Evolutionary conservation across 2,113 vertebrate genomes (phyloP).

Genomic region (Heterocephalus glaber): DNA sequence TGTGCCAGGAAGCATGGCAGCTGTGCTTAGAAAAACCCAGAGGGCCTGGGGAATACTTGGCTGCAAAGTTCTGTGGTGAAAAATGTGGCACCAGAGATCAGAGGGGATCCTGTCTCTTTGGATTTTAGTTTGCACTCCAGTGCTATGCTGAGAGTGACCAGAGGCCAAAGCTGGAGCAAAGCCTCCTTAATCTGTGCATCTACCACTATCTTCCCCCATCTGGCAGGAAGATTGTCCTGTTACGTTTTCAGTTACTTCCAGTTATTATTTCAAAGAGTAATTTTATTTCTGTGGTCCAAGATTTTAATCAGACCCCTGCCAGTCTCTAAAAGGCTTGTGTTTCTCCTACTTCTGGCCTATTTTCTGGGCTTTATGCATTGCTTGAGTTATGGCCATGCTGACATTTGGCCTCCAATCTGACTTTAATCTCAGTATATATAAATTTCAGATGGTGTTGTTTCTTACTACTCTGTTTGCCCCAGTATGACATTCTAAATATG

Average conservation of each 20-base stretch:
- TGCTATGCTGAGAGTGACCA: not conserved
- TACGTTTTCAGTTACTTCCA: slow-evolving; percentile 67
- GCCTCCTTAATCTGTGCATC: slow-evolving; percentile 13
- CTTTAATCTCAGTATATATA: slow-evolving; percentile 46
- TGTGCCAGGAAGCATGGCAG: slow-evolving; percentile 71
- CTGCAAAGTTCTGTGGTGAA: slow-evolving; percentile 51
- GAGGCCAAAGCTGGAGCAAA: slow-evolving; percentile 53
- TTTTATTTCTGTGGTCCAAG: slow-evolving; percentile 60
- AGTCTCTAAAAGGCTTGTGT: slow-evolving; percentile 48
- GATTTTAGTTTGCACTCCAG: slow-evolving; percentile 57
- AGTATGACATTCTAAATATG: not conserved
- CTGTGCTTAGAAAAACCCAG: slow-evolving; percentile 29
- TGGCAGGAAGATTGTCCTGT: slow-evolving; percentile 50
- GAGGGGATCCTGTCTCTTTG: slow-evolving; percentile 34
- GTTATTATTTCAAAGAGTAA: slow-evolving; percentile 65
- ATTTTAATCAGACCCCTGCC: slow-evolving; percentile 65
- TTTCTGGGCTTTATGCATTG: slow-evolving; percentile 51
- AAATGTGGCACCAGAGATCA: slow-evolving; percentile 67
- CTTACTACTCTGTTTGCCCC: not conserved
- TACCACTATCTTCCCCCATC: not conserved
- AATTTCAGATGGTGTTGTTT: slow-evolving; percentile 33
- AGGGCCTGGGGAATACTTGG: slow-evolving; percentile 54
- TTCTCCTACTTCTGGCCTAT: not conserved
- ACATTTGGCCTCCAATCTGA: slow-evolving; percentile 52
- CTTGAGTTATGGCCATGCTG: slow-evolving; percentile 40